A percentile compares a stretch with the other conserved stretches of the same genome.
phyloP scores from a whole-genome alignment of 2,113 vertebrate genomes.

The Ophthalmolycus amberensis region DNA sequence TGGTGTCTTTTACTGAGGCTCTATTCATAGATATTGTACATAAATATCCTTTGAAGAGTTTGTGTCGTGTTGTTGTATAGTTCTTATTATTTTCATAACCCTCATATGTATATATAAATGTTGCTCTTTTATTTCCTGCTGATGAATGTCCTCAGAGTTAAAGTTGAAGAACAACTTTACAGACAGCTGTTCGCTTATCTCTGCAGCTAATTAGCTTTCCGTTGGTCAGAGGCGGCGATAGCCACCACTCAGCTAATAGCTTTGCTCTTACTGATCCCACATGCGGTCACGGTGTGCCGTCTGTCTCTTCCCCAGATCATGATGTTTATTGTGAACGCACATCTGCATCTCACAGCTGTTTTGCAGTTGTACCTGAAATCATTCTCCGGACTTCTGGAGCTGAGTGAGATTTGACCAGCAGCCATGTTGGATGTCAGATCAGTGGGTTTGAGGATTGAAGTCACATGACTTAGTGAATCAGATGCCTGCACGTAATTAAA shows the following conservation, averaged over 20 bases:
- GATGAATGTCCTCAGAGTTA: no score
- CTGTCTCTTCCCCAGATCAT: background rate
- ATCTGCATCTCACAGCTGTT: background rate
- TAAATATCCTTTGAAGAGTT: no score
- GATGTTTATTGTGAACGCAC: background rate
- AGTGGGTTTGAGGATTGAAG: background rate
- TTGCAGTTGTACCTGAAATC: background rate
- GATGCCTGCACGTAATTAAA: background rate
- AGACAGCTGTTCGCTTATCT: background rate
- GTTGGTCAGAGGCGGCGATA: background rate
- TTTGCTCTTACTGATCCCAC: slow-evolving; percentile 30
- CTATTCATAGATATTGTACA: no score
- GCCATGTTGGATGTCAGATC: background rate
- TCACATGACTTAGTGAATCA: no score
- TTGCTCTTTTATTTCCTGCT: no score
- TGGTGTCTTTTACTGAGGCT: no score
- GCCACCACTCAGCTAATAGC: slow-evolving; percentile 1
- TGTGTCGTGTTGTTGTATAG: no score
- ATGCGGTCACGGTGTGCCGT: background rate
- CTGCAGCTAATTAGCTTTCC: background rate
- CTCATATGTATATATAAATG: no score
- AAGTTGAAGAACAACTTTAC: background rate
- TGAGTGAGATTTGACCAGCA: background rate
- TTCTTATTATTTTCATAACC: no score
- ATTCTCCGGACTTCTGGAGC: background rate